phyloP scores from a whole-genome alignment of 2,888 invertebrate species.

The Meiosimyza platycephala region DNA sequence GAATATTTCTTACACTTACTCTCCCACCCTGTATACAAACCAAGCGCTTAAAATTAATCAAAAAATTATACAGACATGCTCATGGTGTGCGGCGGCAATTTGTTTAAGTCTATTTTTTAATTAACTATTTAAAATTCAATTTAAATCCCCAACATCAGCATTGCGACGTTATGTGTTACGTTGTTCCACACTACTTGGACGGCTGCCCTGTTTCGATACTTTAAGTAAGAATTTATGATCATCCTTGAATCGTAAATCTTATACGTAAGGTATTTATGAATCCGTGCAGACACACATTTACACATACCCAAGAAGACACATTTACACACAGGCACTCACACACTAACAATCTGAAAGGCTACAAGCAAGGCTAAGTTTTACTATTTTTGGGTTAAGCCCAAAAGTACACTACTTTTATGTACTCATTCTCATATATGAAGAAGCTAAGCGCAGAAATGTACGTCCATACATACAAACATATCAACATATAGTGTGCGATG shows the following conservation, averaged over 20 bases:
- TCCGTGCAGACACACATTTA: conserved; percentile 20
- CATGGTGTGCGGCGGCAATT: too few relatives aligned
- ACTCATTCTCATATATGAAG: too few relatives aligned
- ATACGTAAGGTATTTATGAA: conserved; percentile 40
- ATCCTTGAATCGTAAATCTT: conserved; percentile 42
- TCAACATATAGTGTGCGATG: conserved; percentile 38
- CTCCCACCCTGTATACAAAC: too few relatives aligned
- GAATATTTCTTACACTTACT: too few relatives aligned
- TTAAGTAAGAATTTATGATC: conserved; percentile 38
- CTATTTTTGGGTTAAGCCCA: too few relatives aligned
- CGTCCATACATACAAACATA: not conserved
- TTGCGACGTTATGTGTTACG: not conserved
- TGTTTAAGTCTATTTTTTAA: conserved; percentile 2
- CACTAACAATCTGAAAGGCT: not conserved
- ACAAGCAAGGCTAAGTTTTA: not conserved
- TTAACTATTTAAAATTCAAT: conserved; percentile 29
- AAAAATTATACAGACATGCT: too few relatives aligned
- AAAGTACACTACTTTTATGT: too few relatives aligned
- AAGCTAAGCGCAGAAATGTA: too few relatives aligned
- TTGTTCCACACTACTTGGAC: too few relatives aligned
- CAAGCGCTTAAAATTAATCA: too few relatives aligned
- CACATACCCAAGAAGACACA: conserved; percentile 12
- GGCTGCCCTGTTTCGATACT: not conserved
- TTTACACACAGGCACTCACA: not conserved
- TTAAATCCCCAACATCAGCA: conserved; percentile 10